Conservation (phyloP, 2,888 invertebrate genomes). For the Dryococelus australis region DNA sequence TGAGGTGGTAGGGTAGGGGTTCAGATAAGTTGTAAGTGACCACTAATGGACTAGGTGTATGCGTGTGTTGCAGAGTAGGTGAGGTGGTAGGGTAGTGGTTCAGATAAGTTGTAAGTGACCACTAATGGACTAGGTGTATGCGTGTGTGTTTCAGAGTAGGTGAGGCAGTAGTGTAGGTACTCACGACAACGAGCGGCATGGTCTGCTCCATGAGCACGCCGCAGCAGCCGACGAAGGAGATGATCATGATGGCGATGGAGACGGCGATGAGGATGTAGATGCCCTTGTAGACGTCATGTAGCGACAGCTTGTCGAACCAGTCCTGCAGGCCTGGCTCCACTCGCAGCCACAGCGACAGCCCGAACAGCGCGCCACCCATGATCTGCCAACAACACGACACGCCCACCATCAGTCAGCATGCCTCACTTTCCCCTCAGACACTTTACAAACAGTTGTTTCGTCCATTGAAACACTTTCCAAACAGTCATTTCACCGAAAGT, state of each 20-base stretch:
- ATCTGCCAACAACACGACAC: slow-evolving; percentile 64
- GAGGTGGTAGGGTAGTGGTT: no score
- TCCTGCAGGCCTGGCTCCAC: slow-evolving; percentile 83
- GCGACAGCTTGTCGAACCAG: slow-evolving; percentile 78
- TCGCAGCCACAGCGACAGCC: slow-evolving; percentile 81
- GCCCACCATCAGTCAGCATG: not conserved
- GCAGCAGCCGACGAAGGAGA: slow-evolving; percentile 82
- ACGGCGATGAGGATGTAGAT: slow-evolving; percentile 80
- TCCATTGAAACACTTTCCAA: not conserved
- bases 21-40: no score
- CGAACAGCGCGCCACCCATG: slow-evolving; percentile 79
- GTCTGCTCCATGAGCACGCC: slow-evolving; percentile 82
- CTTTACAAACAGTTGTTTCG: not conserved
- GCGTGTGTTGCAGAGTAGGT: no score
- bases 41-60: no score
- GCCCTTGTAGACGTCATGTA: slow-evolving; percentile 82
- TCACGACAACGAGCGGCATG: slow-evolving; percentile 73
- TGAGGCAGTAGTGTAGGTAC: slow-evolving; percentile 53
- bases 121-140: no score
- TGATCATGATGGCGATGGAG: slow-evolving; percentile 75
- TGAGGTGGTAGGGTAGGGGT: no score
- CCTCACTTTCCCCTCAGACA: not conserved
- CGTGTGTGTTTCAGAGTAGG: not conserved
- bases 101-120: no score
- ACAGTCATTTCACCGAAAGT: not conserved